Evolutionary conservation across 2,797 vertebrate genomes (phyloP).

Genomic region (Anguilla pacifica): DNA sequence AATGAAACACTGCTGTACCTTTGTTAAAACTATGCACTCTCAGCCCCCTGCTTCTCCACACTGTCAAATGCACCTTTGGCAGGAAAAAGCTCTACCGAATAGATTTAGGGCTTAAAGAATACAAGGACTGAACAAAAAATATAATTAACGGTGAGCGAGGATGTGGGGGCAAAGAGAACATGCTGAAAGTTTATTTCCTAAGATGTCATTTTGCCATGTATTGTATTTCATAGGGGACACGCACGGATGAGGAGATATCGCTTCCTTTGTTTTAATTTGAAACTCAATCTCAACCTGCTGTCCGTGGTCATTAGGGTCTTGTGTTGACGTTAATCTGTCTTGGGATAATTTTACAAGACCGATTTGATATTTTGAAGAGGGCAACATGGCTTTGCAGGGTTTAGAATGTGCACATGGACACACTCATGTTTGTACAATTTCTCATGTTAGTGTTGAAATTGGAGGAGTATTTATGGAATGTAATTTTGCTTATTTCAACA

Average conservation of each 20-base stretch:
- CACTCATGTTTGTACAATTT: background rate
- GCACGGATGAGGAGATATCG: constrained; percentile 75
- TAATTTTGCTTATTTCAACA: background rate
- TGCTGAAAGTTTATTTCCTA: constrained; percentile 57
- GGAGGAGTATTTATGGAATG: background rate
- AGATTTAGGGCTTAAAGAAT: constrained; percentile 43
- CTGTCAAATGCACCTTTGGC: background rate
- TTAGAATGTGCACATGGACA: constrained; percentile 10
- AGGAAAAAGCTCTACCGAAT: constrained; percentile 19
- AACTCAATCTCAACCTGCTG: constrained; percentile 75
- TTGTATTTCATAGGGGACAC: constrained; percentile 76
- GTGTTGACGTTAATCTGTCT: constrained; percentile 72
- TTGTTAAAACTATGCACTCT: background rate
- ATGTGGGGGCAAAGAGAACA: constrained; percentile 43
- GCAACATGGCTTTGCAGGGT: constrained; percentile 5
- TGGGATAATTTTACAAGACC: constrained; percentile 74
- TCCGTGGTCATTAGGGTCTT: constrained; percentile 74
- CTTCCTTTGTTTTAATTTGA: constrained; percentile 83
- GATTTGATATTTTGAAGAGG: constrained; percentile 25
- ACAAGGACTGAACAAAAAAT: constrained; percentile 43
- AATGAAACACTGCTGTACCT: background rate
- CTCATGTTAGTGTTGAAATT: background rate
- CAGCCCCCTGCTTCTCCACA: constrained; percentile 11
- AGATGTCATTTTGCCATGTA: constrained; percentile 62
- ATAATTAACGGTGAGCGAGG: background rate